Evolutionary conservation across 2,888 invertebrate species (phyloP).

Genomic region (Geotrupes spiniger): DNA sequence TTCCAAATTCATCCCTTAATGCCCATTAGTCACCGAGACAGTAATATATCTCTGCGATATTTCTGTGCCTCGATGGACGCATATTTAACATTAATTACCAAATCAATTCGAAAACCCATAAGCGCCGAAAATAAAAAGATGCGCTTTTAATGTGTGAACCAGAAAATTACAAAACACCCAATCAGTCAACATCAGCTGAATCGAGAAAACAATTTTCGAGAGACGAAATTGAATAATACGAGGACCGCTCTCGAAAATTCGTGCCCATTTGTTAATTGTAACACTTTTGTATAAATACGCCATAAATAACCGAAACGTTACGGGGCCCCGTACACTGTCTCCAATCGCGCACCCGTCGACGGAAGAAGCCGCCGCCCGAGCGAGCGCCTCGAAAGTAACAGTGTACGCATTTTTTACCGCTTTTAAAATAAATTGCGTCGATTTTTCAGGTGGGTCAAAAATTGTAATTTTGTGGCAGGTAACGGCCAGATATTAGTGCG

Average conservation of each 20-base stretch:
- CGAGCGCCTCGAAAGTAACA: conserved; percentile 4
- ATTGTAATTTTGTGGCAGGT: conserved; percentile 25
- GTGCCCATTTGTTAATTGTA: conserved; percentile 35
- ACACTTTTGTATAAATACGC: conserved; percentile 33
- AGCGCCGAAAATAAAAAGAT: conserved; percentile 1
- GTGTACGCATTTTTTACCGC: conserved; percentile 17
- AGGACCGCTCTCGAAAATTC: conserved; percentile 24
- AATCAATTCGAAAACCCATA: too few relatives aligned
- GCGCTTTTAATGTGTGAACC: conserved; percentile 28
- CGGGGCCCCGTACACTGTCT: conserved; percentile 14
- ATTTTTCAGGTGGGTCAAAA: conserved; percentile 25
- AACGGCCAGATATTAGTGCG: conserved; percentile 19
- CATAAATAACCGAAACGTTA: conserved; percentile 30
- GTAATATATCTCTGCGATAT: too few relatives aligned
- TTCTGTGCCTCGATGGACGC: too few relatives aligned
- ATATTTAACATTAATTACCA: too few relatives aligned
- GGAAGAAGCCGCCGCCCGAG: background rate
- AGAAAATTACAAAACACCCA: conserved; percentile 32
- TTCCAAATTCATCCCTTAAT: too few relatives aligned
- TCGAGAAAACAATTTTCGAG: conserved; percentile 29
- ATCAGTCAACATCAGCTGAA: conserved; percentile 29
- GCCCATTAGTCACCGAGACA: too few relatives aligned
- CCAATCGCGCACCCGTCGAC: background rate
- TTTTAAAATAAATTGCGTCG: conserved; percentile 25
- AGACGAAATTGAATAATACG: conserved; percentile 21